A percentile compares a stretch with the other conserved stretches of the same genome.
Evolutionary conservation across 1,140 invertebrate species (phyloP).

Genomic region (Fopius arisanus): DNA sequence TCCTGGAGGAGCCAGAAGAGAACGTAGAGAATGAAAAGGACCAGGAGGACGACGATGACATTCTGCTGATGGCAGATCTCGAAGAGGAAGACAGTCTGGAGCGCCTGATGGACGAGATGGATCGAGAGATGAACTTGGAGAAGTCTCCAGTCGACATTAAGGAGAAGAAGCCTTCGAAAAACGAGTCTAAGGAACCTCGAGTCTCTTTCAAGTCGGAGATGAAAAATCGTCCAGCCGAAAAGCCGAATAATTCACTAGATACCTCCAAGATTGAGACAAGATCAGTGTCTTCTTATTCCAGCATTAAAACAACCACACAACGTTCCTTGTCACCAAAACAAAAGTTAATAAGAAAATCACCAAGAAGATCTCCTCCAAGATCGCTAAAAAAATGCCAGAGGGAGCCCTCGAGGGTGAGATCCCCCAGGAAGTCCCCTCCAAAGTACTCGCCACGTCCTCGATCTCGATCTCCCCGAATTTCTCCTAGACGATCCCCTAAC

Average conservation of each 20-base stretch:
- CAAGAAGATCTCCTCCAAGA: slow-evolving; percentile 46
- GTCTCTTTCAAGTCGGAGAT: slow-evolving; percentile 27
- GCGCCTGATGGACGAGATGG: slow-evolving; percentile 61
- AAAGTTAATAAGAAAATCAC: slow-evolving; percentile 49
- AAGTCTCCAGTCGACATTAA: slow-evolving; percentile 40
- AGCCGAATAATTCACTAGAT: slow-evolving; percentile 13
- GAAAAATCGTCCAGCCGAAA: slow-evolving; percentile 24
- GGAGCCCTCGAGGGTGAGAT: slow-evolving; percentile 43
- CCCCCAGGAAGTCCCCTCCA: slow-evolving; percentile 42
- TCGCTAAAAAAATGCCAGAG: slow-evolving; percentile 41
- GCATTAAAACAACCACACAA: slow-evolving; percentile 37
- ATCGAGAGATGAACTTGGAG: slow-evolving; percentile 52
- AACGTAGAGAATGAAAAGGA: slow-evolving; percentile 40
- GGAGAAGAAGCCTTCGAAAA: slow-evolving; percentile 39
- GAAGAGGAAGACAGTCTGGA: slow-evolving; percentile 60
- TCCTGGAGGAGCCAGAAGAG: slow-evolving; percentile 44
- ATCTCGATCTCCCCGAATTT: slow-evolving; percentile 28
- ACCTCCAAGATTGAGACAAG: slow-evolving; percentile 38
- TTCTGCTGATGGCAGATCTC: slow-evolving; percentile 58
- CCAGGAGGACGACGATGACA: slow-evolving; percentile 58
- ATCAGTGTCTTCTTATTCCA: slow-evolving; percentile 40
- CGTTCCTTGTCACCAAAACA: slow-evolving; percentile 50
- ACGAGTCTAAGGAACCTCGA: slow-evolving; percentile 24
- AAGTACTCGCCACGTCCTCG: slow-evolving; percentile 45
- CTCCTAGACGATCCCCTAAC: neutral